Percentiles rank a stretch among this genome's conserved stretches.
These are phyloP conservation scores for Steinernema scapterisci DNA, from an alignment of 2,888 invertebrate species.

Conservation along the genomic window DNA sequence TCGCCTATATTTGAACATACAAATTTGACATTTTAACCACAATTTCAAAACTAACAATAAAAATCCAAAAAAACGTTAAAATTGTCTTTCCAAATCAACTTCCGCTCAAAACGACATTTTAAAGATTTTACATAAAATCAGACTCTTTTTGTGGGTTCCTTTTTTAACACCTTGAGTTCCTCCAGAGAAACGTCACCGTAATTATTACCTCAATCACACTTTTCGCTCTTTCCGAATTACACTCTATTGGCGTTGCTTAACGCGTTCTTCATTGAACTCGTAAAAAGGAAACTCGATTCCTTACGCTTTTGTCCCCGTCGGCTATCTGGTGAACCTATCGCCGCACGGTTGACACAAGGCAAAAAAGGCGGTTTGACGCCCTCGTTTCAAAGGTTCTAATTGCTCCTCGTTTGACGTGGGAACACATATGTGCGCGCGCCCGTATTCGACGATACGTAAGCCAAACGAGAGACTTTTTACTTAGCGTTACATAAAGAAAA, in stretches of 20 bases:
- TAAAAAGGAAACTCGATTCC: background rate
- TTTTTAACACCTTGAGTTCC: background rate
- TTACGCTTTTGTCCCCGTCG: background rate
- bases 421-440: background rate
- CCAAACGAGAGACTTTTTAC: too few species aligned
- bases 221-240: background rate
- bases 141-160: background rate
- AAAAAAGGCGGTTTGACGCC: background rate
- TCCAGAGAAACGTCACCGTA: background rate
- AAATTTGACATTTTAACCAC: too few species aligned
- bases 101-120: background rate
- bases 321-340: background rate
- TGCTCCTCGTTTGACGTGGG: conserved; percentile 4
- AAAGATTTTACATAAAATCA: background rate
- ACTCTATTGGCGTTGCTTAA: conserved; percentile 4
- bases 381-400: background rate
- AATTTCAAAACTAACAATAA: too few species aligned
- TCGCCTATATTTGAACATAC: too few species aligned
- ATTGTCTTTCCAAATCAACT: too few species aligned
- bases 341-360: background rate
- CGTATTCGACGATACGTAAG: too few species aligned
- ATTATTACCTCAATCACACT: background rate
- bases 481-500: too few species aligned
- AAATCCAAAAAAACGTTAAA: too few species aligned
- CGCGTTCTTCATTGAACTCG: conserved; percentile 7